phyloP scores from a whole-genome alignment of 2,113 vertebrate genomes.

The Tragelaphus imberbis region DNA sequence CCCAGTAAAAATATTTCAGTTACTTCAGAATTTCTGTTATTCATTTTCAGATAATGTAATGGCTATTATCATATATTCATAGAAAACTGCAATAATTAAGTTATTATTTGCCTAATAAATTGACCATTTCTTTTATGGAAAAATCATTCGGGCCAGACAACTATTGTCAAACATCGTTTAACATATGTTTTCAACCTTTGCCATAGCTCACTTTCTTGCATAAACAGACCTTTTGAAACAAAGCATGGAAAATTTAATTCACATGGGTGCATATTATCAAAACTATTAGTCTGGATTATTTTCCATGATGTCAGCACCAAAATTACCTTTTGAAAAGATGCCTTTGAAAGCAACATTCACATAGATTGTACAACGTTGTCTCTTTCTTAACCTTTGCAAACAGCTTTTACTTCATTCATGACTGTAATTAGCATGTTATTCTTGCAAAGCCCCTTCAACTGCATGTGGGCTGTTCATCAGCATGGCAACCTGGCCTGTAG shows the following conservation, averaged over 20 bases:
- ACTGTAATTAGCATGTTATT: neutral
- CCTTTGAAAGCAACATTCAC: conserved; percentile 67
- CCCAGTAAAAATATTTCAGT: conserved; percentile 9
- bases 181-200: conserved; percentile 78
- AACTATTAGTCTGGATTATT: conserved; percentile 75
- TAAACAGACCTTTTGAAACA: conserved; percentile 80
- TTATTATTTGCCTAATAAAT: conserved; percentile 68
- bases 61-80: neutral
- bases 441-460: neutral
- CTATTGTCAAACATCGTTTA: conserved; percentile 79
- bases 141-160: conserved; percentile 66
- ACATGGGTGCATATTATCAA: conserved; percentile 73
- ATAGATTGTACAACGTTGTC: conserved; percentile 20
- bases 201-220: conserved; percentile 75
- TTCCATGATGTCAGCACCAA: conserved; percentile 76
- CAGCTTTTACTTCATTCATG: conserved; percentile 50
- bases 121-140: conserved; percentile 72
- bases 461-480: neutral
- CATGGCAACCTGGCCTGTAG: neutral
- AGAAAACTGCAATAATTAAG: conserved; percentile 62
- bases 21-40: conserved; percentile 11
- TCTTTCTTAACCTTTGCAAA: neutral
- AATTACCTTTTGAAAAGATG: conserved; percentile 72
- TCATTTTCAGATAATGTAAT: neutral
- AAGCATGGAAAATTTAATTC: conserved; percentile 83